A percentile compares a stretch with the other conserved stretches of the same genome.
phyloP scores from a whole-genome alignment of 2,797 vertebrate species.

The Hafferia zeledoni region DNA sequence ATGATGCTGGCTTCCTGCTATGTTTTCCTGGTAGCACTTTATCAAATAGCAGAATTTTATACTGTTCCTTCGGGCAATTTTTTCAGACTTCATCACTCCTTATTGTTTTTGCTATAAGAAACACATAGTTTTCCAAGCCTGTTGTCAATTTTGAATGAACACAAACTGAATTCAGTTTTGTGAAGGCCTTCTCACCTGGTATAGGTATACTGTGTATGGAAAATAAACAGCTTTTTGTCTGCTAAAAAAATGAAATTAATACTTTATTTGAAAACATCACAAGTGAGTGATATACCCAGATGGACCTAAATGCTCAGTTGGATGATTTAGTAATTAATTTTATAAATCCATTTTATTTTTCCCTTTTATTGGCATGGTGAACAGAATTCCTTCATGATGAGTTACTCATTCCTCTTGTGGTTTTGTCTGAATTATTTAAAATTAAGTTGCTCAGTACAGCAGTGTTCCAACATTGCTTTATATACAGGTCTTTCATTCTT shows the following conservation, averaged over 20 bases:
- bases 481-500: background rate
- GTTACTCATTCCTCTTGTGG: background rate
- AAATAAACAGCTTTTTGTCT: background rate
- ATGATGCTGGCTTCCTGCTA: background rate
- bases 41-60: background rate
- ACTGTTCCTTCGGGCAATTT: background rate
- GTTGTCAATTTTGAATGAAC: background rate
- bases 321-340: background rate
- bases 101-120: background rate
- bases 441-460: background rate
- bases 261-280: background rate
- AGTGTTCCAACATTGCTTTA: background rate
- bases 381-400: background rate
- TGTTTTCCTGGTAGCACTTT: background rate
- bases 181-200: background rate
- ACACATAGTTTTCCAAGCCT: background rate
- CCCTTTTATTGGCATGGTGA: background rate
- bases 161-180: background rate
- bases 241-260: background rate
- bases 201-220: background rate
- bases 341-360: background rate
- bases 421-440: conserved; percentile 14
- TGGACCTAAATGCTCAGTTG: background rate
- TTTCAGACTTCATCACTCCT: background rate
- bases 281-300: background rate